Base-by-base conservation (phyloP, 2,888 invertebrate genomes). In the Liopterus haemorrhoidalis region DNA sequence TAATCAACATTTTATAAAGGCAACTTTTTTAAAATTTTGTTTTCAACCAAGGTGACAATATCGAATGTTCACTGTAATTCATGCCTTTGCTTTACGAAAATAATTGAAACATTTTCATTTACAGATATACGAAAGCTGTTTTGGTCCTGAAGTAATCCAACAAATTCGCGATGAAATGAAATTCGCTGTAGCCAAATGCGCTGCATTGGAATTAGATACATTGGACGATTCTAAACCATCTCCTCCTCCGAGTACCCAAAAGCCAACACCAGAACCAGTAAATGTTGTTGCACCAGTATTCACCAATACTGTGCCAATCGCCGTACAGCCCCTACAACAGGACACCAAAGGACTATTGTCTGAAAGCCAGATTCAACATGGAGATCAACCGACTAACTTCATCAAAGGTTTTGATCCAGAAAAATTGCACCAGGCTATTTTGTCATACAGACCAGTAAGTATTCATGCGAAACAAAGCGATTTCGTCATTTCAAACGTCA, bases 41-140 rank as follows among this genome's bases (percentile, higher is more conserved):
- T n/a, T n/a, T n/a, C n/a, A n/a, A n/a, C n/a, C n/a, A n/a, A n/a
- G n/a, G n/a, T n/a, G n/a, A n/a, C n/a, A n/a, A n/a, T n/a, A n/a
- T n/a, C n/a, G n/a, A n/a, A n/a, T n/a, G n/a, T n/a, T n/a, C n/a
- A n/a, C n/a, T n/a, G n/a, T n/a, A n/a, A n/a, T n/a, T n/a, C n/a
- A n/a, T n/a, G n/a, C n/a, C n/a, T n/a, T n/a, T n/a, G n/a, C n/a
- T n/a, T n/a, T n/a, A n/a, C n/a, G n/a, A n/a, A n/a, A n/a, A n/a
- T n/a, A n/a, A n/a, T n/a, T n/a, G n/a, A n/a, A n/a, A n/a, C n/a
- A n/a, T n/a, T n/a, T n/a, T n/a, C n/a, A n/a, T n/a, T n/a, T n/a
- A n/a, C n/a, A 81, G 81, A 81, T 82, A 55, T 81, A 81, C 58
- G 81, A 82, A 65, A 81, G 81, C 57, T 82, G 82, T 59, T 81